Evolutionary conservation across 2,888 invertebrate genomes (phyloP), one percentile per base, ranked within the genome.

Genomic region (Cantharis flavilabris): DNA sequence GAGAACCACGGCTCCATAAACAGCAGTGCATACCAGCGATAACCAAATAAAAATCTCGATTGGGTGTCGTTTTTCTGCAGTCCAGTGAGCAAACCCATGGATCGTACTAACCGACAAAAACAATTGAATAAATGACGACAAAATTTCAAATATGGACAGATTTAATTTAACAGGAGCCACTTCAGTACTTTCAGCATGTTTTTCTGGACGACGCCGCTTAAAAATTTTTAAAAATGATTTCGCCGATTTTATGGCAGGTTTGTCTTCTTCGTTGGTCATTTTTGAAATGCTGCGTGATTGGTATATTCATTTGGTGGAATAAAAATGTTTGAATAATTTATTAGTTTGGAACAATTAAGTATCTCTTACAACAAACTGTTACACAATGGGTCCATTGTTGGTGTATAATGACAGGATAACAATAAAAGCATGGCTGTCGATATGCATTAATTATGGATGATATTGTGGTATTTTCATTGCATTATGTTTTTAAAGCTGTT

Each of bases 21-120:
- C 76, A 0, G 86, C 86, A 4, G 80, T 69, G 16, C 76, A 81
- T 7, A 87, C 82, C 10, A 87, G 62, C 16, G 80, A 75, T 1
- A 84, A 30, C 88, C 88, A 88, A 14, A 86, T 73, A 0, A 86
- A 49, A 69, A 81, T 81, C 79, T 87, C 87, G 1, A 85, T 23
- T 0, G 82, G 82, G 72, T 87, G 86, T 1, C 84, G 80, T 10
- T 82, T 82, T 14, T 74, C 76, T 30, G 81, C 83, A 3, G 84
- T 83, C 26, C 86, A 79, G 76, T 88, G 86, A 28, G 82, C 81
- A 23, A 86, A 84, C 2, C 88, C 88, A 70, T 87, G 87, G 18
- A 87, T 86, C 11, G 85, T 84, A 75, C 86, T 86, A n/a, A 82
- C 81, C 14, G 83, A 82, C 30, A 87, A 82, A 72, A 86, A 87